Percentiles rank a stretch among this genome's conserved stretches.
These are phyloP conservation scores for Deroplatys truncata DNA, from an alignment of 2,888 invertebrate genomes.

Conservation along the genomic window DNA sequence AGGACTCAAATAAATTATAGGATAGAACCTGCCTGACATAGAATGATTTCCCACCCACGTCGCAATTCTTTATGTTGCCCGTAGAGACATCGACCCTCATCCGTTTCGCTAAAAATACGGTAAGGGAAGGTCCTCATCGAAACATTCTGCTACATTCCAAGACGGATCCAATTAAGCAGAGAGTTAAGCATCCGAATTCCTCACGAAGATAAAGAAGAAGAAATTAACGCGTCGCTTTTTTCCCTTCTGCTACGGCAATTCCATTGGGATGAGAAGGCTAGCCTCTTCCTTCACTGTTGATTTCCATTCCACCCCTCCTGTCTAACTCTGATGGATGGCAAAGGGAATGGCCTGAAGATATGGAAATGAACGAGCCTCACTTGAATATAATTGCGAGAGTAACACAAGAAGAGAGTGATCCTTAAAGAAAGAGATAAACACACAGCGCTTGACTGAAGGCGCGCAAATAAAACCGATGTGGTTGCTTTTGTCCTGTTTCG, in stretches of 20 bases:
- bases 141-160: neutral
- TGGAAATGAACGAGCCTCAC: neutral
- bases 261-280: neutral
- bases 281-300: neutral
- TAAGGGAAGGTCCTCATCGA: neutral
- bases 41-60: neutral
- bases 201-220: neutral
- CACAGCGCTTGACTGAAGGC: no score
- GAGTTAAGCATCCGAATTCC: neutral
- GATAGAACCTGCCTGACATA: neutral
- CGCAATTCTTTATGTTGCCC: neutral
- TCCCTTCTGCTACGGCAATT: no score
- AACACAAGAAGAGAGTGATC: neutral
- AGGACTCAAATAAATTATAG: neutral
- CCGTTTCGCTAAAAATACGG: neutral
- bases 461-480: no score
- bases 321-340: neutral
- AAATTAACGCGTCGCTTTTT: neutral
- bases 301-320: neutral
- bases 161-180: neutral
- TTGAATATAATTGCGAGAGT: neutral
- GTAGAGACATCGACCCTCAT: neutral
- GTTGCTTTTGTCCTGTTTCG: no score
- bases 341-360: neutral
- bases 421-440: no score